These are phyloP conservation scores for Gibbula magus DNA, from an alignment of 2,888 invertebrate genomes.

Conservation along the genomic window DNA sequence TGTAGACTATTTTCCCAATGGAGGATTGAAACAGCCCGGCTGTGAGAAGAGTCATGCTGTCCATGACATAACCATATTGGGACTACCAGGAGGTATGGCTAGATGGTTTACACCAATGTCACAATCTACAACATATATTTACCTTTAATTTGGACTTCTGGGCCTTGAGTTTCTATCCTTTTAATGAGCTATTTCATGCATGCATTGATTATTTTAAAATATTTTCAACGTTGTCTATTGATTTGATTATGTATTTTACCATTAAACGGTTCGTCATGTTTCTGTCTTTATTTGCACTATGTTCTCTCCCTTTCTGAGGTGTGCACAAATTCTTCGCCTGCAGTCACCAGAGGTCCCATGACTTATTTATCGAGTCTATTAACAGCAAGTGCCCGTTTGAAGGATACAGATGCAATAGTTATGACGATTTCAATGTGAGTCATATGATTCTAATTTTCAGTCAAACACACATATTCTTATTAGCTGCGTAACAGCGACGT, in stretches of 20 bases:
- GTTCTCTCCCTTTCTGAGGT: constrained; percentile 35
- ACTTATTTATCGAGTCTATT: constrained; percentile 89
- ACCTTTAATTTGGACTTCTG: too few relatives aligned
- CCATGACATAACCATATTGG: not conserved
- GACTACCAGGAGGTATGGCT: not conserved
- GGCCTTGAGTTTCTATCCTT: too few relatives aligned
- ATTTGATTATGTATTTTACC: too few relatives aligned
- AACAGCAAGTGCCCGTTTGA: constrained; percentile 85
- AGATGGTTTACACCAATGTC: too few relatives aligned
- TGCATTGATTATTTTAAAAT: too few relatives aligned
- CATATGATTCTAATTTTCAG: not conserved
- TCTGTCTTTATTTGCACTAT: too few relatives aligned
- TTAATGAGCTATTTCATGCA: too few relatives aligned
- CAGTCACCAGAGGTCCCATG: constrained; percentile 89
- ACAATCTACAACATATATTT: too few relatives aligned
- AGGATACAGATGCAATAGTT: constrained; percentile 87
- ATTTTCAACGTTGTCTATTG: too few relatives aligned
- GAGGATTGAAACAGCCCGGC: constrained; percentile 73
- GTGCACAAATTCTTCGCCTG: constrained; percentile 86
- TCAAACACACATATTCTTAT: too few relatives aligned
- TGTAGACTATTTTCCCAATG: constrained; percentile 75
- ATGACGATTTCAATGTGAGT: constrained; percentile 83
- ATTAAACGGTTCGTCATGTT: too few relatives aligned
- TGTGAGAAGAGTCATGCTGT: constrained; percentile 52
- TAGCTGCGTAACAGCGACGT: too few relatives aligned